Conservation (phyloP, 1,140 invertebrate genomes). For the Diorhabda elongata region DNA sequence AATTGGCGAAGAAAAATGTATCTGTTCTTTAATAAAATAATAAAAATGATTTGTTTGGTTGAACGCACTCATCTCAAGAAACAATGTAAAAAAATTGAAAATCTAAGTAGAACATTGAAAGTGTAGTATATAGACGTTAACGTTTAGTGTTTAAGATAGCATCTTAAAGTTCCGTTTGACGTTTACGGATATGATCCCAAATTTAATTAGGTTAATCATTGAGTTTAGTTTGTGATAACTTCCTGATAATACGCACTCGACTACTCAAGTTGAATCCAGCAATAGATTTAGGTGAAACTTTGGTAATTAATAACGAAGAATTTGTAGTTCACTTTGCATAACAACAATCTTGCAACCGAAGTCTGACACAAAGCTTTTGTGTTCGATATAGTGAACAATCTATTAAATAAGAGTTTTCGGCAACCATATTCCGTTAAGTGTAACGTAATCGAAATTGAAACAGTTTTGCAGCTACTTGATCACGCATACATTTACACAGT, state of each 20-base stretch:
- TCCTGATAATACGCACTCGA: not conserved
- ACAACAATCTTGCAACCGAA: not conserved
- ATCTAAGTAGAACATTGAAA: no score
- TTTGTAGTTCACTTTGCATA: not conserved
- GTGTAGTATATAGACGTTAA: no score
- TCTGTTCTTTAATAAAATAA: no score
- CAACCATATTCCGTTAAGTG: not conserved
- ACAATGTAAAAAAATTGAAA: no score
- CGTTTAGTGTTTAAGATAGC: no score
- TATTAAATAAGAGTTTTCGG: not conserved
- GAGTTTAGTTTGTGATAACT: not conserved
- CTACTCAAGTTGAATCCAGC: not conserved
- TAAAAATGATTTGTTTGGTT: no score
- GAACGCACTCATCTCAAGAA: no score
- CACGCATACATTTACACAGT: no score
- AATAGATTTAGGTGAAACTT: not conserved
- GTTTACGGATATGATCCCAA: not conserved
- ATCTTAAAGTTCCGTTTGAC: no score
- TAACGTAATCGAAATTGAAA: no score
- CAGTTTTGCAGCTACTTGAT: no score
- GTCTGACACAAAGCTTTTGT: not conserved
- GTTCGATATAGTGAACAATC: not conserved
- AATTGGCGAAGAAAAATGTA: no score
- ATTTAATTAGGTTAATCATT: not conserved
- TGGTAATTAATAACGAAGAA: not conserved